Evolutionary conservation across 2,797 vertebrate genomes (phyloP).

Genomic region (Melanotaenia maccullochi): DNA sequence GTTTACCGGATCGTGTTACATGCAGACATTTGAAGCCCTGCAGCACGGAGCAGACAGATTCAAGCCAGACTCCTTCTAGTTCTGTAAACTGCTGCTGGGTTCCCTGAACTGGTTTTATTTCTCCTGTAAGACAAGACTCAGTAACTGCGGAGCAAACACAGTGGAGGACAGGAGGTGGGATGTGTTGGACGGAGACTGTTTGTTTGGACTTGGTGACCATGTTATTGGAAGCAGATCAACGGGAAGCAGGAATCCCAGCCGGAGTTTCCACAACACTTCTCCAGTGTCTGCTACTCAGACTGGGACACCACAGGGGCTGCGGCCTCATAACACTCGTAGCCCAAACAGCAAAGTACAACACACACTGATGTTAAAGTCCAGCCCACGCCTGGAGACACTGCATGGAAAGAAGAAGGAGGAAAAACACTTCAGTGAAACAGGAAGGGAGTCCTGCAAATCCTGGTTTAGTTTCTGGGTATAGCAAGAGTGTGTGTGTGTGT

Average conservation of each 20-base stretch:
- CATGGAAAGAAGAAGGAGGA: too few species aligned
- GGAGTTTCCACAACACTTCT: conserved; percentile 57
- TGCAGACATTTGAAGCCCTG: not conserved
- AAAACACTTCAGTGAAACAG: not conserved
- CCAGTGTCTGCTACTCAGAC: conserved; percentile 54
- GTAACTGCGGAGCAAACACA: conserved; percentile 14
- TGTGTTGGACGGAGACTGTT: conserved; percentile 43
- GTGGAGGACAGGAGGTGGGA: conserved; percentile 9
- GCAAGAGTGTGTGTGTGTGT: not conserved
- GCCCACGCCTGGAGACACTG: too few species aligned
- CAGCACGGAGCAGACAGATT: not conserved
- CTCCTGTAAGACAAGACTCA: conserved; percentile 22
- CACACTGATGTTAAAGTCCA: too few species aligned
- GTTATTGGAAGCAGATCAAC: conserved; percentile 48
- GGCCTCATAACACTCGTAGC: conserved; percentile 7
- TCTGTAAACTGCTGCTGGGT: conserved; percentile 40
- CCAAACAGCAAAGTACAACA: too few species aligned
- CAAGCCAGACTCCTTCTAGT: conserved; percentile 7
- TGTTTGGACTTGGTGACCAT: conserved; percentile 58
- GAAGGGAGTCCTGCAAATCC: conserved; percentile 19
- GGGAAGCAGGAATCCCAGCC: not conserved
- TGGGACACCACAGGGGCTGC: conserved; percentile 35
- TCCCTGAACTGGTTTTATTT: conserved; percentile 26
- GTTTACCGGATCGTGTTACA: not conserved
- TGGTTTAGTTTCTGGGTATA: conserved; percentile 5